Evolutionary conservation across 1,140 invertebrate species (phyloP).

Genomic region (Proales similis): DNA sequence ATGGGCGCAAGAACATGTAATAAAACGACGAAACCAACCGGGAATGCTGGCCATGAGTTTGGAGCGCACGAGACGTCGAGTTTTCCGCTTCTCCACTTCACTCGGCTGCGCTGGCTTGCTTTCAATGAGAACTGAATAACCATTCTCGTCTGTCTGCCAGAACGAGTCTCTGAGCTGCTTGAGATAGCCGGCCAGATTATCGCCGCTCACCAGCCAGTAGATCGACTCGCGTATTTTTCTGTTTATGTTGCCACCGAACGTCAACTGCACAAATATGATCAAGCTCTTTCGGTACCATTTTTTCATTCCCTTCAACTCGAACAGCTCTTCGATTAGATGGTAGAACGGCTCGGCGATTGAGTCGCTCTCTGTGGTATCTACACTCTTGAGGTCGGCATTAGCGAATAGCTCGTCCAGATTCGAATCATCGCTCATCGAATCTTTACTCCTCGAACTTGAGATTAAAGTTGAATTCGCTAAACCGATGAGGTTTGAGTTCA

Average conservation of each 20-base stretch:
- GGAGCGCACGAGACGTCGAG: conserved; percentile 50
- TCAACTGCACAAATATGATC: conserved; percentile 82
- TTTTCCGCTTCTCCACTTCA: conserved; percentile 63
- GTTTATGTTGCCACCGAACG: conserved; percentile 80
- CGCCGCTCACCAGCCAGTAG: conserved; percentile 74
- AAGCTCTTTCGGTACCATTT: conserved; percentile 75
- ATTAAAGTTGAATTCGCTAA: neutral
- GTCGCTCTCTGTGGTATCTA: conserved; percentile 55
- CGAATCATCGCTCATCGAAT: conserved; percentile 40
- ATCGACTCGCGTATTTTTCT: conserved; percentile 79
- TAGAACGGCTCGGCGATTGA: conserved; percentile 80
- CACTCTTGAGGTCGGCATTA: conserved; percentile 45
- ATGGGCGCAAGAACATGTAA: neutral
- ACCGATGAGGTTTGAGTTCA: neutral
- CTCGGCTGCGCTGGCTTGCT: conserved; percentile 49
- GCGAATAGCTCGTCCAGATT: conserved; percentile 51
- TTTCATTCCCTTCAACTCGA: conserved; percentile 77
- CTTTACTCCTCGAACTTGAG: conserved; percentile 25
- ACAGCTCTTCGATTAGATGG: conserved; percentile 73
- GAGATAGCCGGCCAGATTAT: conserved; percentile 79
- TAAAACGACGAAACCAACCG: conserved; percentile 40
- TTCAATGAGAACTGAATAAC: conserved; percentile 51
- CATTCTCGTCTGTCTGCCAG: conserved; percentile 73
- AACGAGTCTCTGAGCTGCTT: conserved; percentile 72
- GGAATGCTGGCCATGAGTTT: conserved; percentile 51